Evolutionary conservation across 2,113 vertebrate species (phyloP).

Genomic region (Muntiacus reevesi): DNA sequence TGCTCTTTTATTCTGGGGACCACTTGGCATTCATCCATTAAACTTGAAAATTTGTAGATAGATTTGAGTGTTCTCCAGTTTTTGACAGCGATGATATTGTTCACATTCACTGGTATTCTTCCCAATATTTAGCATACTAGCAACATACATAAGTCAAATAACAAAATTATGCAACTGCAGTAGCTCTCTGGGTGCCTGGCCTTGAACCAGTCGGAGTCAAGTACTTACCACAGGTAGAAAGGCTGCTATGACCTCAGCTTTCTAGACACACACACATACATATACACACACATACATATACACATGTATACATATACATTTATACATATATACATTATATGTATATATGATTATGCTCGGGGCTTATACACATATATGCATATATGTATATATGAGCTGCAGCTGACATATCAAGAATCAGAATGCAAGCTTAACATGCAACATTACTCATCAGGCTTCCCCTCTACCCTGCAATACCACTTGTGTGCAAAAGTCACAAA

Average conservation of each 20-base stretch:
- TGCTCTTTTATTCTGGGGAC: background rate
- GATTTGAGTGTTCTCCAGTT: background rate
- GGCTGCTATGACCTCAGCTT: background rate
- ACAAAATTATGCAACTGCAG: background rate
- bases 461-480: background rate
- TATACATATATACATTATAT: too few relatives aligned
- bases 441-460: background rate
- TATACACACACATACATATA: background rate
- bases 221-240: background rate
- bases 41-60: background rate
- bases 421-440: background rate
- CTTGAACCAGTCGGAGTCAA: background rate
- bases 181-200: background rate
- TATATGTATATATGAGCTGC: background rate
- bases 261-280: background rate
- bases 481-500: background rate
- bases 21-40: background rate
- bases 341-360: background rate
- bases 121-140: background rate
- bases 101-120: background rate
- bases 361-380: background rate
- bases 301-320: background rate
- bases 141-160: background rate
- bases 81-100: background rate
- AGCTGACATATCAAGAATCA: background rate